Conservation (phyloP, 2,797 vertebrate species). For the Acanthurus leucopareius region DNA sequence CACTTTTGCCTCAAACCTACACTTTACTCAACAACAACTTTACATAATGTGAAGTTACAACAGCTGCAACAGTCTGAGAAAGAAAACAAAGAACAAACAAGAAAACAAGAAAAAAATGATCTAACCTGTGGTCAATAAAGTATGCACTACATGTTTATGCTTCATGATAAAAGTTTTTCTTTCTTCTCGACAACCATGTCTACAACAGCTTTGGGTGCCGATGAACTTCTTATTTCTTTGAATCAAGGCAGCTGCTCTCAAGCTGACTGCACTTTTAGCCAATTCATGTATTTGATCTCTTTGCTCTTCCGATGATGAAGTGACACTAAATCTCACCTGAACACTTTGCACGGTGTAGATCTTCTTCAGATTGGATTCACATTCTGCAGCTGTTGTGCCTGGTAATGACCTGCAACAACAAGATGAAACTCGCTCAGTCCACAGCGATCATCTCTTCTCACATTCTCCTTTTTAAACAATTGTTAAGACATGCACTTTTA, state of each 20-base stretch:
- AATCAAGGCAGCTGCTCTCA: constrained; percentile 12
- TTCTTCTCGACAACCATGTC: background rate
- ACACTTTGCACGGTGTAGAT: constrained; percentile 93
- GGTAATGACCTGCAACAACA: constrained; percentile 88
- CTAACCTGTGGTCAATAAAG: background rate
- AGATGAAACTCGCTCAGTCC: background rate
- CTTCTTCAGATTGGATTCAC: constrained; percentile 93
- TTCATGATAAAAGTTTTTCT: background rate
- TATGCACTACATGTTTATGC: background rate
- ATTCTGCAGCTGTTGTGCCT: constrained; percentile 92
- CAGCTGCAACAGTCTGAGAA: no score
- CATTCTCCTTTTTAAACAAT: no score
- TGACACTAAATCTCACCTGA: constrained; percentile 85
- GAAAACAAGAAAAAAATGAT: background rate
- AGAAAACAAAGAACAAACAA: no score
- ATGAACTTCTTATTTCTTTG: background rate
- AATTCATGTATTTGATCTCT: constrained; percentile 26
- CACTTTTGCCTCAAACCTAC: background rate
- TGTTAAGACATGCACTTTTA: background rate
- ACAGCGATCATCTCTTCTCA: background rate
- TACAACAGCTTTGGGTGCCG: constrained; percentile 1
- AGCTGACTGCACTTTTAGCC: constrained; percentile 2
- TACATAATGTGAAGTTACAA: no score
- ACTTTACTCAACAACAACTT: constrained; percentile 8
- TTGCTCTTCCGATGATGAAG: constrained; percentile 19